These are phyloP conservation scores for Trachythela sp. DNA, from an alignment of 64 coral and sea anemone species.

Conservation along the genomic window DNA sequence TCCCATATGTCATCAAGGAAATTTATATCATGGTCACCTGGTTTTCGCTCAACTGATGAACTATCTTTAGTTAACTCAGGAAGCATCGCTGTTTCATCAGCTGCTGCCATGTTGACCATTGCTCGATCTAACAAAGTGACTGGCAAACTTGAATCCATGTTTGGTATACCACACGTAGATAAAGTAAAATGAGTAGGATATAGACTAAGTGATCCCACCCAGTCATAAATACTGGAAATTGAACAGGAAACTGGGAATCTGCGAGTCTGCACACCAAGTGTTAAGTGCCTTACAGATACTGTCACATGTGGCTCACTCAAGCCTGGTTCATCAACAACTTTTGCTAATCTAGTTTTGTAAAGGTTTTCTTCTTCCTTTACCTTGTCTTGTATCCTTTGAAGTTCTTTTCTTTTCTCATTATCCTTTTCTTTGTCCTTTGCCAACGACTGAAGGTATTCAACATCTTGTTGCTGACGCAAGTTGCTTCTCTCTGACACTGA, in stretches of 20 bases:
- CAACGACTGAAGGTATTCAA: background rate
- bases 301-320: background rate
- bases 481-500: background rate
- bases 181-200: background rate
- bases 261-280: background rate
- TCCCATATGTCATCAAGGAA: background rate
- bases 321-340: background rate
- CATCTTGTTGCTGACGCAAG: background rate
- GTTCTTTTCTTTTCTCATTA: background rate
- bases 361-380: background rate
- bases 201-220: background rate
- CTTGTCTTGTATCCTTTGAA: background rate
- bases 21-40: background rate
- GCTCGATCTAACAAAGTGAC: background rate
- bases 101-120: background rate
- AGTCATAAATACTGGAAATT: background rate
- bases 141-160: background rate
- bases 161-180: background rate
- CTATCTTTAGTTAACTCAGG: background rate
- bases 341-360: background rate
- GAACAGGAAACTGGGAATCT: background rate
- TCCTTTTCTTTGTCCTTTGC: background rate
- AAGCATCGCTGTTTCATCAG: too few relatives aligned
- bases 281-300: background rate
- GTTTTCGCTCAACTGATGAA: background rate